Evolutionary conservation across 2,888 invertebrate genomes (phyloP).

Genomic region (Ormia ochracea): DNA sequence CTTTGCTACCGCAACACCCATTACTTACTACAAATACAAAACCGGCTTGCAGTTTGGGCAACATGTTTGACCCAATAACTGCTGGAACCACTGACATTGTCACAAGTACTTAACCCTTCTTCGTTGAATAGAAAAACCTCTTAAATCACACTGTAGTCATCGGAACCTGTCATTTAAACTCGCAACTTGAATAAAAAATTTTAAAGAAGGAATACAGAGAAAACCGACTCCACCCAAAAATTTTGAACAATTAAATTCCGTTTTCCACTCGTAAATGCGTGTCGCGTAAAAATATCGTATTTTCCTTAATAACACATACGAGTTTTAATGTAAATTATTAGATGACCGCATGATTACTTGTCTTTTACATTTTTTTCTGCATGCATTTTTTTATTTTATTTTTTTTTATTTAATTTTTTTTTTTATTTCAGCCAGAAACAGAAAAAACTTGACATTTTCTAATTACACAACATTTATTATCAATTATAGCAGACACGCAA

Average conservation of each 20-base stretch:
- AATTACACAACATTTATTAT: constrained; percentile 76
- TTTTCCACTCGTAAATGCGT: constrained; percentile 11
- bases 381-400: constrained; percentile 51
- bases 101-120: constrained; percentile 9
- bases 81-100: constrained; percentile 1
- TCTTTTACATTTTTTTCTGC: constrained; percentile 5
- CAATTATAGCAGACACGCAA: constrained; percentile 71
- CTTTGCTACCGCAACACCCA: too few relatives aligned
- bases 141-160: not conserved
- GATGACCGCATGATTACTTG: constrained; percentile 56
- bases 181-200: not conserved
- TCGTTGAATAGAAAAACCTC: not conserved
- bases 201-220: not conserved
- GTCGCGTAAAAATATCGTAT: constrained; percentile 22
- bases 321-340: constrained; percentile 56
- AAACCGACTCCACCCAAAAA: not conserved
- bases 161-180: not conserved
- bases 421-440: constrained; percentile 9
- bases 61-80: not conserved
- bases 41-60: too few relatives aligned
- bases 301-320: constrained; percentile 41
- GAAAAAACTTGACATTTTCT: constrained; percentile 67
- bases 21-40: too few relatives aligned
- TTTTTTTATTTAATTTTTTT: constrained; percentile 54
- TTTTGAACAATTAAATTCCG: not conserved